Conservation (phyloP, 2,888 invertebrate species). For the Sinhomidia bicolor region DNA sequence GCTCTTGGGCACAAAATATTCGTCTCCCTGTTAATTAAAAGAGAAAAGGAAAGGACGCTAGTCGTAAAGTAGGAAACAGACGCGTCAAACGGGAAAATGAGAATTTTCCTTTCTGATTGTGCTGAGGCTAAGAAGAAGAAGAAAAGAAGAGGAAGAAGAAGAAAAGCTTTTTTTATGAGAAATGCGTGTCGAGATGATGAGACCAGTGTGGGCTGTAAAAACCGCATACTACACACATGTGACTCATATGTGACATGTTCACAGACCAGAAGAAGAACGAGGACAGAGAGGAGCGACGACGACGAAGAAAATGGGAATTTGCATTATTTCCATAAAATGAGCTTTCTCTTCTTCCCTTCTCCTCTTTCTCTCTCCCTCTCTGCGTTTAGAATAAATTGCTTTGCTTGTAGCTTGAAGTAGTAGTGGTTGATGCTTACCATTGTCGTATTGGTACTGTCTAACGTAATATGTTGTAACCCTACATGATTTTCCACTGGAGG, state of each 20-base stretch:
- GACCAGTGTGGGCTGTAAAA: conserved; percentile 45
- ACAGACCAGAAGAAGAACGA: neutral
- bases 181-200: conserved; percentile 36
- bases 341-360: neutral
- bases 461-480: conserved; percentile 79
- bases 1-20: conserved; percentile 80
- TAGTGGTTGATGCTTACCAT: too few species aligned
- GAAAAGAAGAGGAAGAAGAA: neutral
- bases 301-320: neutral
- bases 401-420: too few species aligned
- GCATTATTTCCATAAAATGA: conserved; percentile 29
- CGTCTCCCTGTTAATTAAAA: conserved; percentile 77
- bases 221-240: conserved; percentile 26
- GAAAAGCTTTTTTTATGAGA: conserved; percentile 42
- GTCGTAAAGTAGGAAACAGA: conserved; percentile 41
- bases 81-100: conserved; percentile 13
- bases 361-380: neutral
- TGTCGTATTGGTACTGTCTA: conserved; percentile 79
- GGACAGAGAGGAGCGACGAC: neutral
- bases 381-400: conserved; percentile 34
- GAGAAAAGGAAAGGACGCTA: conserved; percentile 7
- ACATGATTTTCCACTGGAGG: conserved; percentile 78
- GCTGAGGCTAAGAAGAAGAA: neutral
- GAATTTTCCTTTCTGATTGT: neutral
- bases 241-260: too few species aligned